Evolutionary conservation across 1,140 invertebrate species (phyloP).

Genomic region (Lucilia sericata): DNA sequence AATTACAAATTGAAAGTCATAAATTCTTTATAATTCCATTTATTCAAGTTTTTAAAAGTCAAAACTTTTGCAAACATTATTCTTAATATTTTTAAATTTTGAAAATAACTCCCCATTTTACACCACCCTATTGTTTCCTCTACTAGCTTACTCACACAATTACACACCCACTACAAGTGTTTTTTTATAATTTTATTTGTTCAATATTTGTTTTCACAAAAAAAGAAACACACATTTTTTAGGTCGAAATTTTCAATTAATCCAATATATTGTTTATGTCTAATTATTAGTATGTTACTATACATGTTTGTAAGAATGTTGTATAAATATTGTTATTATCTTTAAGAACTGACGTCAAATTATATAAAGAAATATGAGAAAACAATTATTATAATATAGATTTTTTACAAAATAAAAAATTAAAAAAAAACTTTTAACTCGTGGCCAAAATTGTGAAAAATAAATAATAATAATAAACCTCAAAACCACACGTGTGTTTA

Average conservation of each 20-base stretch:
- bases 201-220: neutral
- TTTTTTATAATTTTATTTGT: neutral
- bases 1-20: too few species aligned
- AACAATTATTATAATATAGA: too few species aligned
- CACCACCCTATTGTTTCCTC: neutral
- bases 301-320: neutral
- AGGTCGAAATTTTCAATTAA: neutral
- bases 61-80: too few species aligned
- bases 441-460: neutral
- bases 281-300: neutral
- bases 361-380: neutral
- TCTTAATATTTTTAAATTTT: too few species aligned
- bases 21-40: too few species aligned
- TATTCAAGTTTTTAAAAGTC: too few species aligned
- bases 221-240: neutral
- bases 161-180: neutral
- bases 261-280: conserved; percentile 5
- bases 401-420: neutral
- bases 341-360: neutral
- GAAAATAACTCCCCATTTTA: neutral
- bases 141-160: neutral
- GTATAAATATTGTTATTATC: neutral
- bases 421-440: neutral
- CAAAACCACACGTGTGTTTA: conserved; percentile 11
- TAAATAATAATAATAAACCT: neutral